Percentiles rank a stretch among this genome's conserved stretches.
Conservation (phyloP, 2,888 invertebrate species). For the Apamea sordens region DNA sequence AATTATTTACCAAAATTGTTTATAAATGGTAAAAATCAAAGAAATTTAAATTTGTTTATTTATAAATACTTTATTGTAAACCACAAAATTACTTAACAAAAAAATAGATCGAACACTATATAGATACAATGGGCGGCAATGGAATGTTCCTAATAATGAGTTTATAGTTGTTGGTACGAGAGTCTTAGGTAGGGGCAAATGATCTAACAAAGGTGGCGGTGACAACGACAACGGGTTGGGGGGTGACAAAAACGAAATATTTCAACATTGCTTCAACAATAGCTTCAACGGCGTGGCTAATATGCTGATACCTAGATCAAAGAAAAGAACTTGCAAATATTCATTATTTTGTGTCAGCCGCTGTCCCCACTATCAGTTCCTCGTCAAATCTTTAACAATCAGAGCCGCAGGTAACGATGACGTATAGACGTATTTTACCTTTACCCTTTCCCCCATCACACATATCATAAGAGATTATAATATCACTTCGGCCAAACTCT, state of each 20-base stretch:
- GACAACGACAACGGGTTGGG: neutral
- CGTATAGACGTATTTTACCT: too few species aligned
- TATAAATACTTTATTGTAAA: too few species aligned
- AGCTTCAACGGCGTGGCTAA: too few species aligned
- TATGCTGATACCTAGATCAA: neutral
- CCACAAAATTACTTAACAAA: too few species aligned
- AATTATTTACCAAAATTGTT: neutral
- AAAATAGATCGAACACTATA: too few species aligned
- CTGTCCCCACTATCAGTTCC: neutral
- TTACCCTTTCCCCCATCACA: neutral
- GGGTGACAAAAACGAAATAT: neutral
- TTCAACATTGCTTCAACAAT: neutral
- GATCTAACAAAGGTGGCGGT: neutral
- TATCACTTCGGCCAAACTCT: constrained; percentile 8
- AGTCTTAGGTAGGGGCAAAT: neutral
- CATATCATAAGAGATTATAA: neutral
- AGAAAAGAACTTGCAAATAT: neutral
- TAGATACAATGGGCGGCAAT: too few species aligned
- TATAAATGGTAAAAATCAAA: neutral
- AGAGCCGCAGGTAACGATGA: neutral
- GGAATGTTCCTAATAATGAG: too few species aligned
- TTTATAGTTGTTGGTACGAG: neutral
- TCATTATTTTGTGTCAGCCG: neutral
- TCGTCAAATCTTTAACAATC: neutral
- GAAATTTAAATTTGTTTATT: neutral